These are phyloP conservation scores for Girardinichthys multiradiatus DNA, from an alignment of 2,113 vertebrate genomes.

Conservation along the genomic window DNA sequence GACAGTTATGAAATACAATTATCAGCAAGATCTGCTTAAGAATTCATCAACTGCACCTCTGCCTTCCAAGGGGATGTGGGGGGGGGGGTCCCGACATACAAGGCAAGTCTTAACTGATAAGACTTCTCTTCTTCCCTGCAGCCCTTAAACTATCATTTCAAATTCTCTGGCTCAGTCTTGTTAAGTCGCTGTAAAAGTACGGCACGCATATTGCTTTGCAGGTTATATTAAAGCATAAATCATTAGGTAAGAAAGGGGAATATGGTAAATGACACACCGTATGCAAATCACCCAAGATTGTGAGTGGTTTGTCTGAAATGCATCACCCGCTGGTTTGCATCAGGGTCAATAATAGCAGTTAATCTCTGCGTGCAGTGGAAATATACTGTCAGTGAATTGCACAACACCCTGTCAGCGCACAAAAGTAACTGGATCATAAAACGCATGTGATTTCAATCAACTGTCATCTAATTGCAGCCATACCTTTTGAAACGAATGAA, in stretches of 20 bases:
- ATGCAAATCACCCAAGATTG: constrained; percentile 67
- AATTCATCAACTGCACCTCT: constrained; percentile 90
- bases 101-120: constrained; percentile 78
- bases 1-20: constrained; percentile 99
- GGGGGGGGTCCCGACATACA: constrained; percentile 59
- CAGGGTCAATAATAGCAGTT: constrained; percentile 74
- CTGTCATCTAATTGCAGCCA: constrained; percentile 73
- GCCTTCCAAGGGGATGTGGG: constrained; percentile 82
- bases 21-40: constrained; percentile 97
- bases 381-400: constrained; percentile 66
- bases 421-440: constrained; percentile 73
- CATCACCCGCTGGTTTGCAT: constrained; percentile 61
- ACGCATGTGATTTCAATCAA: constrained; percentile 76
- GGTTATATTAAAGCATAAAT: constrained; percentile 77
- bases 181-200: constrained; percentile 71
- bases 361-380: constrained; percentile 58
- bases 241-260: constrained; percentile 76
- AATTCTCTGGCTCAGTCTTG: constrained; percentile 59
- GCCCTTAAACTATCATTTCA: constrained; percentile 72
- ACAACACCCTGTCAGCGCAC: constrained; percentile 60
- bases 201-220: constrained; percentile 50
- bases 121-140: constrained; percentile 64
- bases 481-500: constrained; percentile 64
- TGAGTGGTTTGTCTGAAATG: constrained; percentile 72
- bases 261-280: constrained; percentile 72